Base-by-base conservation (phyloP, 92 coral and sea anemone species). In the Paramuricea clavata region DNA sequence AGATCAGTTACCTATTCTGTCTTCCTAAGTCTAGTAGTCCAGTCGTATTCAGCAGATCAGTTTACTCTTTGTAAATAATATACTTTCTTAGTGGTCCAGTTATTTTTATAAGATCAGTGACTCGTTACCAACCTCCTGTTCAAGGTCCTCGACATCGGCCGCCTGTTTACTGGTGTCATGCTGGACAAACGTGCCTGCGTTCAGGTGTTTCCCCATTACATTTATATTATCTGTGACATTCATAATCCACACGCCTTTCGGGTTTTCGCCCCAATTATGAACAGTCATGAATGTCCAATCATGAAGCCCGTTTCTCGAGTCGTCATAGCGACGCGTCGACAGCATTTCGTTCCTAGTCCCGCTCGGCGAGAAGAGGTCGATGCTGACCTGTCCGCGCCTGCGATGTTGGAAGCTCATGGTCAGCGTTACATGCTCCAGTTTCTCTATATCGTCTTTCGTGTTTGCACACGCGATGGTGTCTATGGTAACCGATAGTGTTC, bases 261-360 rank as follows among this genome's bases (percentile, higher is more conserved):
- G 98, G 65, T 95, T 92, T 71, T 95, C 98, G 71, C 99, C 99
- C 99, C 99, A 96, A 86, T 94, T 93, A 68, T 96, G 99, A 9
- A 96, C 99, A 0, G 99, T 96, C 99, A 96, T 96, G 34, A 96
- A 96, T n/a, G 93, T 92, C 99, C 99, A 96, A 69, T 96, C 95
- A 77, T 96, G 98, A 52, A 96, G 90, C 28, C 99, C 99, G 64
- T 96, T 98, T 86, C 94, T 96, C 6, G 98, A 92, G 86, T 96
- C 99, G 81, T 96, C 99, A 76, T 96, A 96, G 83, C 96, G 99
- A 69, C 99, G 94, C 6, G 99, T 96, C 9, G 99, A 96, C 32
- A 96, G 78, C 94, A 96, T 88, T 76, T 96, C 99, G 60, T 93
- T 96, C 91, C 94, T 96, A 12, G 99, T 96, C 68, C 99, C 99